Evolutionary conservation across 2,797 vertebrate species (phyloP).

Genomic region (Epinephelus coioides): DNA sequence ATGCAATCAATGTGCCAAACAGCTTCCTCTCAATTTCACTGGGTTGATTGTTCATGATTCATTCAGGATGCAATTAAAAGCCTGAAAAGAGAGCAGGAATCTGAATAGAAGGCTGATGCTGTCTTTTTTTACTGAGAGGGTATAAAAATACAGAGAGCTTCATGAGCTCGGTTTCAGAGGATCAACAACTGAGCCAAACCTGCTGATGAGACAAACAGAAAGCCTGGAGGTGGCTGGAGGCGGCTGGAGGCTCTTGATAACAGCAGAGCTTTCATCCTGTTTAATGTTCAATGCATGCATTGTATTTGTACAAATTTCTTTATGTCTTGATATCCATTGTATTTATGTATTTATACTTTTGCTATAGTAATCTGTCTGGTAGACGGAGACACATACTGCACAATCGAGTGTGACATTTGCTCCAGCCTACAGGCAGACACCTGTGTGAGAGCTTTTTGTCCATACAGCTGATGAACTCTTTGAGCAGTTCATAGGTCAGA

Average conservation of each 20-base stretch:
- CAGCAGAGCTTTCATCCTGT: slow-evolving; percentile 29
- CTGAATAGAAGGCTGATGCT: slow-evolving; percentile 34
- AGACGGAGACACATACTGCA: not conserved
- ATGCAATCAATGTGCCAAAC: slow-evolving; percentile 20
- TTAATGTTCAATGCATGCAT: slow-evolving; percentile 38
- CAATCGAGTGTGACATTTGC: slow-evolving; percentile 29
- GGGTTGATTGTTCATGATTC: slow-evolving; percentile 54
- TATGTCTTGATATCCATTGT: slow-evolving; percentile 42
- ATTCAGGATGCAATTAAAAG: slow-evolving; percentile 58
- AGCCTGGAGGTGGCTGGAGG: slow-evolving; percentile 47
- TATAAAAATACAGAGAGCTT: slow-evolving; percentile 34
- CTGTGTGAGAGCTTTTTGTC: slow-evolving; percentile 44
- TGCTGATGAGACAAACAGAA: slow-evolving; percentile 57
- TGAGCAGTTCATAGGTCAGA: slow-evolving; percentile 65
- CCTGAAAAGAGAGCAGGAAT: slow-evolving; percentile 30
- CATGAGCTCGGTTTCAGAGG: slow-evolving; percentile 60
- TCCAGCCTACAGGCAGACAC: slow-evolving; percentile 55
- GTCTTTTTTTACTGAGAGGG: slow-evolving; percentile 36
- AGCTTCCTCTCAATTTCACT: slow-evolving; percentile 19
- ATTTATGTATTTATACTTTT: slow-evolving; percentile 29
- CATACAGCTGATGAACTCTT: slow-evolving; percentile 27
- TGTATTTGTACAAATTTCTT: slow-evolving; percentile 37
- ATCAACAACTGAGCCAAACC: slow-evolving; percentile 57
- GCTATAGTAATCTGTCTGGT: slow-evolving; percentile 16
- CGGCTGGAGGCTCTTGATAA: slow-evolving; percentile 50